Base-by-base conservation (phyloP, 1,140 invertebrate genomes). In the Neodiprion virginianus region DNA sequence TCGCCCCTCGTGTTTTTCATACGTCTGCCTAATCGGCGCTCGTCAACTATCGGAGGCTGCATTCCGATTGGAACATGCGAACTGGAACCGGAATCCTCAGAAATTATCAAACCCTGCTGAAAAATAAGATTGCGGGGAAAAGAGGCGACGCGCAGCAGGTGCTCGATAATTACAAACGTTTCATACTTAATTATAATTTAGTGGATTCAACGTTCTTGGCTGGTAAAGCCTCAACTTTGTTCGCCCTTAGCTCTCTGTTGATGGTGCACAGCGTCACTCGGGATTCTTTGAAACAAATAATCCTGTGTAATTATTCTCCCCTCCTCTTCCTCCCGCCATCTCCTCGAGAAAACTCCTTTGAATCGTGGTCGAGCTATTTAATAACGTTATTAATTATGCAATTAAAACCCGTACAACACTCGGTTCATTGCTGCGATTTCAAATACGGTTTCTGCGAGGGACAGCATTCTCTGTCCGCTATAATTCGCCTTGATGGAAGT, bases 131-230 rank as follows among this genome's bases (percentile, higher is more conserved):
- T 69, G 71, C 50, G 17, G 48, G 69, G 72, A 73, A 69, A 68
- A 78, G 76, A 47, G 23, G 47, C 40, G 53, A 72, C 73, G 73
- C 28, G 21, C 50, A 73, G 80, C 82, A 85, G 86, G 82, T 84
- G 84, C 81, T 78, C 75, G 75, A 82, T 85, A 86, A 86, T 86
- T 86, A 84, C 84, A 72, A 82, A 78, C 79, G 82, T 87, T 87
- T 86, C 82, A 85, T 86, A 87, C 85, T 85, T 87, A 86, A 87
- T 87, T 86, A 85, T 78, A 83, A 85, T 84, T 86, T 79, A 76
- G 69, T 74, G 65, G 65, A 73, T 74, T 61, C 53, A 61, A 61
- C 8, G 53, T 61, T 17, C 53, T 61, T 17, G 53, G 3, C 53
- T 12, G 53, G 11, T 5, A 61, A 17, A 61, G 53, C n/a, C 53